Base-by-base conservation (phyloP, 2,888 invertebrate genomes). In the Latheticus oryzae region DNA sequence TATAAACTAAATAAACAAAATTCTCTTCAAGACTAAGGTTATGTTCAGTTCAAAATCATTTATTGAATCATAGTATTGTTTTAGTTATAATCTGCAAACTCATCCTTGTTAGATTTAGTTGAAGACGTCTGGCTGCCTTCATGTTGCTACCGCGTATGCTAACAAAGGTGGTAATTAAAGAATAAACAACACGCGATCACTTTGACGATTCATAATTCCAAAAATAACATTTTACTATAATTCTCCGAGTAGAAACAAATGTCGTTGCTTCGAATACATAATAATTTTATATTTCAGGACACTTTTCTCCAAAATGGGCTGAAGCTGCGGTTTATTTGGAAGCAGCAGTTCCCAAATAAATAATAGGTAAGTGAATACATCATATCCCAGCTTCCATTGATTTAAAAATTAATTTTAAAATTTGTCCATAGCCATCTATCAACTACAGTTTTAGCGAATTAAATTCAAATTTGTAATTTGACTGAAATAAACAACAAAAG, bases 271-370 rank as follows among this genome's bases (percentile, higher is more conserved):
- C 26, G 24, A 15, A 2, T 30, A 19, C 38, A 5, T 3, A 19
- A 19, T 5, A 28, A 28, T 11, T 11, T 28, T 1, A 28, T 15
- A 66, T 75, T 74, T 53, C 71, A 75, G 75, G 67, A 66, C 64
- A 69, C 69, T 60, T 67, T 64, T 70, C 61, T 60, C 58, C 73
- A 75, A 65, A 66, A 77, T 77, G 77, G 77, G 77, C 73, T 77
- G 76, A 77, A 75, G 68, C 58, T 64, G 28, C 19, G 32, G 24
- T 23, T 33, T 53, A 26, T 35, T 32, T 43, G 43, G 53, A 53
- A 33, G 53, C 33, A 43, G 15, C 53, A 45, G 35, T 53, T 43
- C 53, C 42, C 21, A 52, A 52, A 24, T 33, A 53, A 42, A 53
- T 23, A 40, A 40, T 52, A 40, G 52, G 52, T 52, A 13, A 52